Base-by-base conservation (phyloP, 2,797 vertebrate species). In the Australoheros facetus region DNA sequence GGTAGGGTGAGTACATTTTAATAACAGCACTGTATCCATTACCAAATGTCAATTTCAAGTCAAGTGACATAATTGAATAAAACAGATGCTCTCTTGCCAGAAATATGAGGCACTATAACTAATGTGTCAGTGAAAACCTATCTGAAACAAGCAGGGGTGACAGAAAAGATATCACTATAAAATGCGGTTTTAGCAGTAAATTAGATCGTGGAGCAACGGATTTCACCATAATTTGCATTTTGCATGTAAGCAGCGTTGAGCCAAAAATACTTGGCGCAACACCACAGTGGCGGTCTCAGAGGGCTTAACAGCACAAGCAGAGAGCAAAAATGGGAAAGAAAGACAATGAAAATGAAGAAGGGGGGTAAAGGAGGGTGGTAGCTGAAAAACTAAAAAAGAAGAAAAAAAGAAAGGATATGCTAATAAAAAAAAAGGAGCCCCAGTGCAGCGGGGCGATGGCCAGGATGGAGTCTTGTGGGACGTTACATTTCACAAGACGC, bases 221-320 rank as follows among this genome's bases (percentile, higher is more conserved):
- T 93, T 94, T 91, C 87, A 85, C 82, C 90, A 87, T 81, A 72
- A 95, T 93, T 94, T 94, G 90, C 91, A 93, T 94, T 93, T 91
- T 93, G 90, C 91, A 93, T 92, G 91, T 90, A 92, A 93, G 92
- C 93, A 91, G 84, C 23, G 84, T 86, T 7, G 85, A 91, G 92
- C 91, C 93, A 94, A 93, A 93, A 94, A 93, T 92, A 94, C 88
- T 95, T 92, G 89, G 91, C 89, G 78, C 90, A 87, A 92, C 86
- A 92, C 90, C 89, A 87, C 91, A 86, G 90, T 74, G 71, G 88
- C 75, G 53, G 86, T 93, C 92, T 94, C 91, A 3, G 80, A 89
- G 88, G 90, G 91, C 85, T 92, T 85, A 87, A 78, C 83, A 85
- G 84, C 85, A 82, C 80, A 80, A 71, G 78, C 80, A 83, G 81